Conservation (phyloP, 2,797 vertebrate genomes). For the Poeciliopsis infans region DNA sequence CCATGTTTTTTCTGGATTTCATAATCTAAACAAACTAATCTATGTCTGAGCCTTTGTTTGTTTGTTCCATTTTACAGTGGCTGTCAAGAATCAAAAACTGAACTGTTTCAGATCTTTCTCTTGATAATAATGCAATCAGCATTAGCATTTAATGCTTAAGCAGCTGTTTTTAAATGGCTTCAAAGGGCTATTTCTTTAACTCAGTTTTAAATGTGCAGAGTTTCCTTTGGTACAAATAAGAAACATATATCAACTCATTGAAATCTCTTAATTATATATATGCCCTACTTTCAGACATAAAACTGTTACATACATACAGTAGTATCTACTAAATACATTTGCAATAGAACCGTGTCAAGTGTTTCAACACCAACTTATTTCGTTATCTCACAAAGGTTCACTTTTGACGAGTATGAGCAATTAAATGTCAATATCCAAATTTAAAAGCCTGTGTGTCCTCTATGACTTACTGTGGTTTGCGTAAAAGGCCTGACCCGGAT, state of each 20-base stretch:
- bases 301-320: neutral
- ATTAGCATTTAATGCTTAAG: neutral
- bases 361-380: neutral
- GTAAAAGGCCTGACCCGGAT: conserved; percentile 52
- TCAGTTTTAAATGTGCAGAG: neutral
- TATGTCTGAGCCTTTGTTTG: conserved; percentile 26
- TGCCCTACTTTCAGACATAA: neutral
- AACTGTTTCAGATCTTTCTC: neutral
- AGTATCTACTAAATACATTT: neutral
- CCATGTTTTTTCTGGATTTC: neutral
- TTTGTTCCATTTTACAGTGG: conserved; percentile 12
- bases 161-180: neutral
- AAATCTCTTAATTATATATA: neutral
- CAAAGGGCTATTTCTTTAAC: neutral
- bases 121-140: neutral
- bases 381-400: neutral
- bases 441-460: conserved; percentile 38
- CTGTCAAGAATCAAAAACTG: neutral
- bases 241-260: neutral
- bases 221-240: neutral
- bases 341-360: neutral
- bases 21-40: conserved; percentile 18
- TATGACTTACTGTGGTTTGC: conserved; percentile 59
- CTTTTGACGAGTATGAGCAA: neutral
- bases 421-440: neutral